Evolutionary conservation across 2,113 vertebrate genomes (phyloP).

Genomic region (Stercorarius parasiticus): DNA sequence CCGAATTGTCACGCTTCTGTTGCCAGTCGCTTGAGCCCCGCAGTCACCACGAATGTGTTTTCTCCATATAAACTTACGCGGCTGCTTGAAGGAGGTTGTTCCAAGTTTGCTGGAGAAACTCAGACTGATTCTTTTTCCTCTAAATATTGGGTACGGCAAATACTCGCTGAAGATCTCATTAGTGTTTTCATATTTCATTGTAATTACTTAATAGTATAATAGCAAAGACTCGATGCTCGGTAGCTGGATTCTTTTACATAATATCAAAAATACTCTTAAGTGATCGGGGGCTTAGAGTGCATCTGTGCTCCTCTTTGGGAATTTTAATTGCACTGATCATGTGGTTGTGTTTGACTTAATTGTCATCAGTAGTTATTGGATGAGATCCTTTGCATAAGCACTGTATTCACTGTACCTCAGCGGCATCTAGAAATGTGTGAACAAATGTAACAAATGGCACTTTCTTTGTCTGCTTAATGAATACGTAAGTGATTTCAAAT

Average conservation of each 20-base stretch:
- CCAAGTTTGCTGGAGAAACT: neutral
- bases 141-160: neutral
- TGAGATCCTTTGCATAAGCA: neutral
- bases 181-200: slow-evolving; percentile 43
- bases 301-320: slow-evolving; percentile 41
- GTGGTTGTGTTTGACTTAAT: slow-evolving; percentile 41
- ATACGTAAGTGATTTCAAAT: neutral
- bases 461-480: slow-evolving; percentile 9
- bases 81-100: neutral
- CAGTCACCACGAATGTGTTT: neutral
- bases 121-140: neutral
- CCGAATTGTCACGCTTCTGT: neutral
- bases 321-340: slow-evolving; percentile 52
- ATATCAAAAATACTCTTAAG: slow-evolving; percentile 34
- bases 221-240: slow-evolving; percentile 26
- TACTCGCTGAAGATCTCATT: neutral
- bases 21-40: neutral
- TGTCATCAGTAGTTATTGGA: slow-evolving; percentile 8
- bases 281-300: neutral
- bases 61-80: neutral
- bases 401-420: neutral
- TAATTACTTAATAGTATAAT: slow-evolving; percentile 57
- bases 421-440: neutral
- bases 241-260: slow-evolving; percentile 40
- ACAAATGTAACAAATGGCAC: neutral